Evolutionary conservation across 2,113 vertebrate species (phyloP), one percentile per base, ranked within the genome.

Genomic region (Mesocricetus auratus): DNA sequence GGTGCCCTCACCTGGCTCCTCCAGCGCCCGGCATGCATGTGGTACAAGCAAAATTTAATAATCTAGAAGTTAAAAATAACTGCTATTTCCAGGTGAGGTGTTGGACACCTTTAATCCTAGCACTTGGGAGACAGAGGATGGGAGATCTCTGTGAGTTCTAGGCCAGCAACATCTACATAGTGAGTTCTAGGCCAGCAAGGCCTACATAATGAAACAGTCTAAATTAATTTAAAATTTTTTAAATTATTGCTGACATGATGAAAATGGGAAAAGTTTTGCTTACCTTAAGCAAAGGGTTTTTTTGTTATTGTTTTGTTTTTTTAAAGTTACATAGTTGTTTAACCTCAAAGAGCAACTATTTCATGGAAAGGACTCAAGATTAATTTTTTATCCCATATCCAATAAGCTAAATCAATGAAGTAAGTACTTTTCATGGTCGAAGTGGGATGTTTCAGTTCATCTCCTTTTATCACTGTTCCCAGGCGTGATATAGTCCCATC

Each of bases 31-130:
- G 81, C 4, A 62, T 85, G n/a, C 15, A 62, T 62, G 56, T 62
- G n/a, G 36, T 62, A 17, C 81, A 90, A 87, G 71, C 53, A 86
- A 94, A 97, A 89, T 58, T 56, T 39, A n/a, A 36, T 89, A 82
- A 96, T 79, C 86, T 85, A 93, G 2, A 96, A 94, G n/a, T 78
- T 91, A 64, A 87, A 93, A 95, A 91, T 69, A 79, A 69, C 78
- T 64, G 91, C 42, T 39, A 91, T 9, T 50, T 62, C 58, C 56
- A 62, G 13, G 56, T 62, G n/a, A 29, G n/a, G 3, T 62, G 81
- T n/a, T 60, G 13, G 1, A 56, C 3, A 83, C 56, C 81, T 83
- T 60, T 62, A 62, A 58, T 56, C n/a, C 56, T 22, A 82, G 58
- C 22, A 83, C 56, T 60, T 26, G 24, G 7, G 56, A 60, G 21